These are phyloP conservation scores for Hippocampus mohnikei DNA, from an alignment of 2,113 vertebrate genomes.

Conservation along the genomic window DNA sequence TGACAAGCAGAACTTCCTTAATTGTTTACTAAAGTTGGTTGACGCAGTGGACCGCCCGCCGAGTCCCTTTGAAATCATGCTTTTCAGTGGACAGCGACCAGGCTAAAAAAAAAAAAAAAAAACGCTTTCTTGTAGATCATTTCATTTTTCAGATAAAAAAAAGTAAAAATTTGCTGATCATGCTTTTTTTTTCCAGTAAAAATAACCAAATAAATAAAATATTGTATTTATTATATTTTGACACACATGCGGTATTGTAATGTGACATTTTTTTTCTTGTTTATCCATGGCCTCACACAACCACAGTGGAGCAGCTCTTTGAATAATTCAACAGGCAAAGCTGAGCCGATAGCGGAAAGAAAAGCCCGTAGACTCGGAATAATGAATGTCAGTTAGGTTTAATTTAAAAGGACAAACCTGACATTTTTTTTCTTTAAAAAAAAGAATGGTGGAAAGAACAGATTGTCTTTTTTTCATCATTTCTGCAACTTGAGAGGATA, in stretches of 20 bases:
- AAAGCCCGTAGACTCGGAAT: constrained; percentile 28
- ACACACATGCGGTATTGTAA: neutral
- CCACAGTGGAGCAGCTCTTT: constrained; percentile 4
- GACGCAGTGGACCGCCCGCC: too few species aligned
- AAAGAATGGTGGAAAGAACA: constrained; percentile 16
- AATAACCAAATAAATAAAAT: too few species aligned
- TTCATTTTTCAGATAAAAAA: too few species aligned
- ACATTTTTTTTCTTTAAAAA: constrained; percentile 41
- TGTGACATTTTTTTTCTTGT: neutral
- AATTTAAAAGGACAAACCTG: constrained; percentile 34
- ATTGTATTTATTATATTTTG: neutral
- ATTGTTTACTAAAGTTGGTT: too few species aligned
- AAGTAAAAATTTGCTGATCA: too few species aligned
- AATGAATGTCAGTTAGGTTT: constrained; percentile 40
- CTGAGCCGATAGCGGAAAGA: constrained; percentile 21
- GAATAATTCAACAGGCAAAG: constrained; percentile 36
- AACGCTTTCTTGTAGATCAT: too few species aligned
- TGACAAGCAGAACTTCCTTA: too few species aligned
- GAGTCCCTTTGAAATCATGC: too few species aligned
- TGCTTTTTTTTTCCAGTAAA: too few species aligned
- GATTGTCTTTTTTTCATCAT: constrained; percentile 9
- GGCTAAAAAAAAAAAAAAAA: too few species aligned
- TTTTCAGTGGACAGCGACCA: too few species aligned
- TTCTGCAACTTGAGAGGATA: constrained; percentile 10
- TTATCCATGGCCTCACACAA: neutral